Evolutionary conservation across 2,888 invertebrate species (phyloP), one percentile per base, ranked within the genome.

Genomic region (Myopa testacea): DNA sequence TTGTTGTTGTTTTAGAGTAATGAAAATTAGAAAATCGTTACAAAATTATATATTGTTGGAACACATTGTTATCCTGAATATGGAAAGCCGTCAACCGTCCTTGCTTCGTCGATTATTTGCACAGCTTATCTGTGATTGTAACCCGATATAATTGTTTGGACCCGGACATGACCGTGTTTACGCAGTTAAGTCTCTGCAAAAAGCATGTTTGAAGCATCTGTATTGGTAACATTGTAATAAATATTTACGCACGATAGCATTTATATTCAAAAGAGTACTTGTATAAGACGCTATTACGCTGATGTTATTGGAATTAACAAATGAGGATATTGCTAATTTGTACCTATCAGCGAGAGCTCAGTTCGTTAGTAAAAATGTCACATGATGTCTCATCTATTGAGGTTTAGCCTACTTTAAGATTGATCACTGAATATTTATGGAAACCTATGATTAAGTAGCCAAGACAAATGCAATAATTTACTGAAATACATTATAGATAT

Each of bases 41-140:
- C 85, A 87, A 86, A 82, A 81, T 80, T 79, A 85, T 87, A 68
- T 75, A 77, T 78, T 78, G 71, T 77, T 16, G 67, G n/a, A n/a
- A 8, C 67, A 16, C 63, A 14, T 65, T 65, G 16, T 75, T 63
- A 75, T 72, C 60, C 60, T 60, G 67, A 37, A 67, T 34, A 38
- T 45, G 69, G 62, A 63, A 62, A 63, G 45, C 55, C 45, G 45
- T 14, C 63, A 16, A 50, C 14, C 50, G 45, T 71, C 71, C 50
- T 50, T 38, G 60, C 71, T 52, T 34, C 34, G 65, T 26, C 45
- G 45, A 40, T 40, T 88, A 87, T 89, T 88, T 87, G 87, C 84
- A 79, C 85, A 86, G 88, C 88, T 89, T 88, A 89, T 89, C 89
- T 84, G 75, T 78, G 88, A 88, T 89, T 86, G 89, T 87, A 88